phyloP scores from a whole-genome alignment of 2,797 vertebrate species.

The Chelon labrosus region DNA sequence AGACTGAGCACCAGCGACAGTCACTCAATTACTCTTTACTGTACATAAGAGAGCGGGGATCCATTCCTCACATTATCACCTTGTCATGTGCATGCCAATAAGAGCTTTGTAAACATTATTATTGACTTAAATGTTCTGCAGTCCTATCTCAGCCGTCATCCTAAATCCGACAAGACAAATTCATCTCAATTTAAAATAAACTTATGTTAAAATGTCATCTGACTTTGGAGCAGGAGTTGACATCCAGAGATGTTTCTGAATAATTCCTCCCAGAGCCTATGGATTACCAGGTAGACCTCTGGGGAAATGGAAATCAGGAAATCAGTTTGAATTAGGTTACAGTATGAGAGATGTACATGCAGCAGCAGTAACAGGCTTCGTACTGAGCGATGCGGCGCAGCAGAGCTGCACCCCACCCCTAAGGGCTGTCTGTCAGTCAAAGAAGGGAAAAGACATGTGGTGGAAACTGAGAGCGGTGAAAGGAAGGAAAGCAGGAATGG shows the following conservation, averaged over 20 bases:
- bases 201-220: conserved; percentile 34
- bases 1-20: conserved; percentile 64
- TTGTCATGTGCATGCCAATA: conserved; percentile 23
- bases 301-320: conserved; percentile 18
- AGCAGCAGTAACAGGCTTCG: conserved; percentile 29
- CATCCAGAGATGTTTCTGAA: conserved; percentile 38
- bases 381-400: conserved; percentile 49
- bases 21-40: conserved; percentile 57
- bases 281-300: conserved; percentile 61
- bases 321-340: conserved; percentile 57
- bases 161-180: conserved; percentile 52
- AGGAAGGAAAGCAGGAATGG: conserved; percentile 1
- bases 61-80: conserved; percentile 41
- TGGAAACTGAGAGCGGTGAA: neutral
- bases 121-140: conserved; percentile 25
- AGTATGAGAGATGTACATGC: conserved; percentile 29
- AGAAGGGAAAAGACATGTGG: conserved; percentile 1
- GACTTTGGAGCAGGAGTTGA: conserved; percentile 27
- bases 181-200: conserved; percentile 48
- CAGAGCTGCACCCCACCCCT: conserved; percentile 35
- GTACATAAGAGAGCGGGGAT: conserved; percentile 41
- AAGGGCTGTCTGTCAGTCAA: conserved; percentile 54
- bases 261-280: conserved; percentile 28
- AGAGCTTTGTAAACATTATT: conserved; percentile 26
- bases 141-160: conserved; percentile 11